Evolutionary conservation across 2,797 vertebrate genomes (phyloP).

Genomic region (Gymnocypris eckloni): DNA sequence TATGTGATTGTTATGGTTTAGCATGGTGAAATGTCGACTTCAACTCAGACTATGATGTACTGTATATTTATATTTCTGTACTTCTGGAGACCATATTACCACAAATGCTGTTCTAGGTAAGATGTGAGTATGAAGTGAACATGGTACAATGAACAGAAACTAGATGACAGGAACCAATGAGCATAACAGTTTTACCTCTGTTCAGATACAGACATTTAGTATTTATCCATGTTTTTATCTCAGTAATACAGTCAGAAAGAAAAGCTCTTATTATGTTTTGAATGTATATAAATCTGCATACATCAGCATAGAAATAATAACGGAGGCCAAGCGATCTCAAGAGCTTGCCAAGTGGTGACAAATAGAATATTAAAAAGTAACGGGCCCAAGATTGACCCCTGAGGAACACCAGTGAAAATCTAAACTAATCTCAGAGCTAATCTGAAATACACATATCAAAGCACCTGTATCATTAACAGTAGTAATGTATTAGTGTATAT

Average conservation of each 20-base stretch:
- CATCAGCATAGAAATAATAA: background rate
- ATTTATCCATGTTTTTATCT: background rate
- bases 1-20: slow-evolving; percentile 29
- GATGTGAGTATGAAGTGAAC: background rate
- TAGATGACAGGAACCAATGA: background rate
- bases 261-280: background rate
- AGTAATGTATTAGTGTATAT: background rate
- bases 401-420: background rate
- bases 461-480: background rate
- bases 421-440: background rate
- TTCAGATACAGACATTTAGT: background rate
- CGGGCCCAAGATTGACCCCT: background rate
- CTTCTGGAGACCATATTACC: slow-evolving; percentile 3
- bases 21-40: background rate
- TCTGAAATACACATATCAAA: background rate
- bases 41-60: background rate
- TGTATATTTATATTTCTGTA: background rate
- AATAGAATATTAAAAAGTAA: background rate
- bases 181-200: background rate
- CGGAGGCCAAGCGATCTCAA: background rate
- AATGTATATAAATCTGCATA: background rate
- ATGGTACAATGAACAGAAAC: background rate
- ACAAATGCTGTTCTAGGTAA: slow-evolving; percentile 31
- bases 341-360: background rate
- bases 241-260: background rate